Evolutionary conservation across 1,140 invertebrate species (phyloP).

Genomic region (Sitodiplosis mosellana): DNA sequence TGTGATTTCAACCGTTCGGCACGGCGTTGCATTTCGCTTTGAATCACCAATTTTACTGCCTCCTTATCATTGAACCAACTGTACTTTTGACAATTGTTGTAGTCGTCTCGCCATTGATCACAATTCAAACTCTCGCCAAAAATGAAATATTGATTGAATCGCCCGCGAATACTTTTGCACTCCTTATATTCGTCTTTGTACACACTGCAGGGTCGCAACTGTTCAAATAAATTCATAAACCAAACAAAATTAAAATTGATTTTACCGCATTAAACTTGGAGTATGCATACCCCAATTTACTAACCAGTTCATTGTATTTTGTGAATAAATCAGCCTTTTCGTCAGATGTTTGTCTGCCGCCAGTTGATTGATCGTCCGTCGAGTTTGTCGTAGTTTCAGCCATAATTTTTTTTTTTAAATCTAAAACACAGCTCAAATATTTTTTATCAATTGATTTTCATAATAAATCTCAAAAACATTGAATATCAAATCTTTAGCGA

Average conservation of each 20-base stretch:
- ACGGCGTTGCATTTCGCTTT: constrained; percentile 48
- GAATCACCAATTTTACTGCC: constrained; percentile 40
- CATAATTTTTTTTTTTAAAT: too few species aligned
- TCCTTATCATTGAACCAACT: constrained; percentile 32
- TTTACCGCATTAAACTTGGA: background rate
- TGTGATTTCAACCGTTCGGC: constrained; percentile 40
- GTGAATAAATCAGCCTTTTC: too few species aligned
- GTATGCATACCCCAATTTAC: background rate
- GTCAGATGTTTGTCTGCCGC: background rate
- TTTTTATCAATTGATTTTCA: too few species aligned
- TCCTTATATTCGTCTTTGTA: constrained; percentile 66
- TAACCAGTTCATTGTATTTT: too few species aligned
- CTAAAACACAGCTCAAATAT: too few species aligned
- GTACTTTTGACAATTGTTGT: constrained; percentile 53
- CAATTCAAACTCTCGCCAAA: constrained; percentile 53
- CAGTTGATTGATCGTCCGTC: background rate
- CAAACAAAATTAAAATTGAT: background rate
- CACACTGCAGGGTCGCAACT: constrained; percentile 49
- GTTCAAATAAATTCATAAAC: background rate
- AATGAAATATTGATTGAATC: constrained; percentile 77
- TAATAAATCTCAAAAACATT: too few species aligned
- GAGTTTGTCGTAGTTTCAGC: background rate
- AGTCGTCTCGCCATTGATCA: constrained; percentile 56
- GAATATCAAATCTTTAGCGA: too few species aligned
- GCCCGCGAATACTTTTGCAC: constrained; percentile 47